Conservation (phyloP, 1,140 invertebrate species). For the Drosophila varians region DNA sequence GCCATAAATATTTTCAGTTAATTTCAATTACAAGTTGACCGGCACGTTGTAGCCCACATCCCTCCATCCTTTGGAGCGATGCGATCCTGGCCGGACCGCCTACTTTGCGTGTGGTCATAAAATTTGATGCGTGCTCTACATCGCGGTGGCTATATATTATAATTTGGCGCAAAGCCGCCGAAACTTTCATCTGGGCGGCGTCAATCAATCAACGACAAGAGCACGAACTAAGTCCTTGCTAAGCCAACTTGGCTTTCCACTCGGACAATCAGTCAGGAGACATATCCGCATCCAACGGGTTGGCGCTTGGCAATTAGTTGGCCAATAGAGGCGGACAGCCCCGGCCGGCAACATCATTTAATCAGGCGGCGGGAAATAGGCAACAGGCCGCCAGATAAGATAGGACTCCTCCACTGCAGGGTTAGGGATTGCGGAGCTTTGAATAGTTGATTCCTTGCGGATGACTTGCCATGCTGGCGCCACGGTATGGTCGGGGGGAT, state of each 20-base stretch:
- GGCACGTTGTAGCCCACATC: conserved; percentile 29
- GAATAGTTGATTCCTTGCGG: conserved; percentile 26
- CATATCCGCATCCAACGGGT: conserved; percentile 28
- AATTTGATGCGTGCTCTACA: conserved; percentile 75
- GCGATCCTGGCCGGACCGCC: not conserved
- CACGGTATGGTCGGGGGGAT: conserved; percentile 23
- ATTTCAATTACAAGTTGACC: conserved; percentile 70
- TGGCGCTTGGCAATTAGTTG: conserved; percentile 59
- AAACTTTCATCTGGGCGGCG: conserved; percentile 70
- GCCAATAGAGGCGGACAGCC: conserved; percentile 53
- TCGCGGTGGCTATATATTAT: conserved; percentile 61
- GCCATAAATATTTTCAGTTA: conserved; percentile 78
- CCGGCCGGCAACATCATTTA: conserved; percentile 51
- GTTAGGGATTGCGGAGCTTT: conserved; percentile 10
- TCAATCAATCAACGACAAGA: conserved; percentile 79
- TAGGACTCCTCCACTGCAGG: conserved; percentile 15
- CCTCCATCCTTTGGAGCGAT: not conserved
- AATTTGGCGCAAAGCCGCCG: conserved; percentile 73
- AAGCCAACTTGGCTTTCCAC: conserved; percentile 48
- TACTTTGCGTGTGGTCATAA: conserved; percentile 52
- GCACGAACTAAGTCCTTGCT: conserved; percentile 73
- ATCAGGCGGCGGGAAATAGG: conserved; percentile 24
- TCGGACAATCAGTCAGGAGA: conserved; percentile 65
- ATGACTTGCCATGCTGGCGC: conserved; percentile 28
- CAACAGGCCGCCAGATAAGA: conserved; percentile 47